Evolutionary conservation across 2,888 invertebrate genomes (phyloP).

Genomic region (Drosophila austrosaltans): DNA sequence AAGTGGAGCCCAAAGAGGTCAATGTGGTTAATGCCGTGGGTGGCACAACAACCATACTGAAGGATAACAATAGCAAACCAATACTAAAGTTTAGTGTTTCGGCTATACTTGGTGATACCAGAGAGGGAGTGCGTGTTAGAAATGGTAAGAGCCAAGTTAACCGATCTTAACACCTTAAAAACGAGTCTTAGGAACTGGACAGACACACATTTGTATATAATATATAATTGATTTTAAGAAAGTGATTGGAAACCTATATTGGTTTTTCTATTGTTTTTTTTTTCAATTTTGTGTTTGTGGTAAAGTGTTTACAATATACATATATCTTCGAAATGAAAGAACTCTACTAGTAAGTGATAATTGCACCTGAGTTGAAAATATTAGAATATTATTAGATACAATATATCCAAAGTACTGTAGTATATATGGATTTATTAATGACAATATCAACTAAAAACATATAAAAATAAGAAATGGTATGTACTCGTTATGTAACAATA

Average conservation of each 20-base stretch:
- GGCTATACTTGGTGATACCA: constrained; percentile 90
- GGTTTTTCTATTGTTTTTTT: neutral
- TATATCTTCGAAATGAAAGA: neutral
- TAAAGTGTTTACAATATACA: neutral
- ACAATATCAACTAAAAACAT: no score
- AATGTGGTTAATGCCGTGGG: constrained; percentile 52
- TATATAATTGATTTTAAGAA: neutral
- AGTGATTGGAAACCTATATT: neutral
- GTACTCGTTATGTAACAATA: no score
- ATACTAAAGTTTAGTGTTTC: constrained; percentile 96
- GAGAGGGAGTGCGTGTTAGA: constrained; percentile 83
- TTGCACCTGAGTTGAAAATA: neutral
- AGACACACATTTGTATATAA: neutral
- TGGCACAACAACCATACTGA: constrained; percentile 80
- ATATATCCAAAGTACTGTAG: no score
- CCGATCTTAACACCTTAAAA: neutral
- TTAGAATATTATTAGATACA: no score
- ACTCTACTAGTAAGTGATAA: neutral
- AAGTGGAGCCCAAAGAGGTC: constrained; percentile 67
- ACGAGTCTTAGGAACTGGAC: neutral
- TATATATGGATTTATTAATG: neutral
- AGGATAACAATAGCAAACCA: constrained; percentile 86
- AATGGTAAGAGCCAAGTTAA: constrained; percentile 80
- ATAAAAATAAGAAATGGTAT: no score
- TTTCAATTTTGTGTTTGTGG: neutral